phyloP scores from a whole-genome alignment of 35 echinoderm and acorn worm genomes.

The Anneissia japonica region DNA sequence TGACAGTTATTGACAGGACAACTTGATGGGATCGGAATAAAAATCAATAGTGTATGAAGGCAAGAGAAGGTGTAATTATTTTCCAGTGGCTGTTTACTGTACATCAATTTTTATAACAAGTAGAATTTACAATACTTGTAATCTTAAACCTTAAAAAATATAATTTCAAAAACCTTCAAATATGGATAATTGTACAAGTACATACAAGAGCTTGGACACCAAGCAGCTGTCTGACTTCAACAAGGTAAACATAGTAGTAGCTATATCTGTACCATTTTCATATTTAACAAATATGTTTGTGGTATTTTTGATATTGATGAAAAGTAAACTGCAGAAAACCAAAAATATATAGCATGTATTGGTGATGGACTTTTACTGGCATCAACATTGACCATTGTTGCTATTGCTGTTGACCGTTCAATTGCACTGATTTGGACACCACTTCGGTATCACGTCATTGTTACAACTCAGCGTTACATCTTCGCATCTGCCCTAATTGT shows the following conservation, averaged over 20 bases:
- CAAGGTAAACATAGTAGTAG: not conserved
- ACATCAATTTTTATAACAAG: too few species aligned
- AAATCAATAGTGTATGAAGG: too few species aligned
- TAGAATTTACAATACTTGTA: too few species aligned
- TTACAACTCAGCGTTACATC: not conserved
- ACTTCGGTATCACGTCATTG: not conserved
- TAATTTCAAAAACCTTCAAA: too few species aligned
- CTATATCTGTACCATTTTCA: not conserved
- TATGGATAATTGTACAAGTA: not conserved
- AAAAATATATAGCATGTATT: not conserved
- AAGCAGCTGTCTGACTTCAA: not conserved
- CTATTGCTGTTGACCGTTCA: not conserved
- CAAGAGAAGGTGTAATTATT: too few species aligned
- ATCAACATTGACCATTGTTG: not conserved
- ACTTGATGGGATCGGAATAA: too few species aligned
- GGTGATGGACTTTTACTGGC: not conserved
- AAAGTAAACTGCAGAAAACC: not conserved
- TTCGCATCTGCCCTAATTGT: not conserved
- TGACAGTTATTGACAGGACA: too few species aligned
- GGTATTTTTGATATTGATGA: not conserved
- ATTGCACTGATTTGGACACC: not conserved
- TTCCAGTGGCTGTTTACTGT: too few species aligned
- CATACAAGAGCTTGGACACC: not conserved
- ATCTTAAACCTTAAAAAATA: too few species aligned
- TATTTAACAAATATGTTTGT: not conserved